Percentiles rank a stretch among this genome's conserved stretches.
phyloP scores from a whole-genome alignment of 2,113 vertebrate species.

The Typhlomys cinereus region DNA sequence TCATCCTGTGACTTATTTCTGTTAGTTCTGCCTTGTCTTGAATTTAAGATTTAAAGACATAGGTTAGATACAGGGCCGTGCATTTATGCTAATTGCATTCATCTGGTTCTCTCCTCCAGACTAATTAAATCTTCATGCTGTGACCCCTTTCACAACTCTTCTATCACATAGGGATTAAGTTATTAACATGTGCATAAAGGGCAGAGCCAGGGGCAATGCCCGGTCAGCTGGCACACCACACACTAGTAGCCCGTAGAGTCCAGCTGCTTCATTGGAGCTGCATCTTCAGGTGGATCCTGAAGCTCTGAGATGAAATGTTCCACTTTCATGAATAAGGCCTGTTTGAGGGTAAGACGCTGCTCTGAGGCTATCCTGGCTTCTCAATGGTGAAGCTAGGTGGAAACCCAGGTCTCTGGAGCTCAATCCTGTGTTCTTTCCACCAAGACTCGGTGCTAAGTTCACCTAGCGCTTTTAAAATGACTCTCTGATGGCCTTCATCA shows the following conservation, averaged over 20 bases:
- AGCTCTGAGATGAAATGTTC: background rate
- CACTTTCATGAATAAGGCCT: background rate
- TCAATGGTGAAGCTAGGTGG: background rate
- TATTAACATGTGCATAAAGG: background rate
- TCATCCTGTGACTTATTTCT: background rate
- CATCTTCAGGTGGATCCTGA: background rate
- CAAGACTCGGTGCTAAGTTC: background rate
- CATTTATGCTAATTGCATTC: background rate
- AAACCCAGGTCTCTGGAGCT: background rate
- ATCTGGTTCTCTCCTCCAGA: background rate
- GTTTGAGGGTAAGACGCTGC: background rate
- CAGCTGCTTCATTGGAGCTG: background rate
- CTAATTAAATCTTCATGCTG: background rate
- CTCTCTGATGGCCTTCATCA: background rate
- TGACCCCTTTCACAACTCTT: background rate
- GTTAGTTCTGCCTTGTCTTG: background rate
- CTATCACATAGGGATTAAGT: background rate
- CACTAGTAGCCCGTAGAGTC: background rate
- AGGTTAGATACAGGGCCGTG: background rate
- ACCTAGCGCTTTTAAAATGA: slow-evolving; percentile 19
- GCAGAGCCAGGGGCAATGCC: background rate
- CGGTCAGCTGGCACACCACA: background rate
- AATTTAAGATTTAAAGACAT: background rate
- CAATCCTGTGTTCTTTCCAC: background rate
- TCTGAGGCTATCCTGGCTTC: background rate